Base-by-base conservation (phyloP, 2,888 invertebrate species). In the Patella ulyssiponensis region DNA sequence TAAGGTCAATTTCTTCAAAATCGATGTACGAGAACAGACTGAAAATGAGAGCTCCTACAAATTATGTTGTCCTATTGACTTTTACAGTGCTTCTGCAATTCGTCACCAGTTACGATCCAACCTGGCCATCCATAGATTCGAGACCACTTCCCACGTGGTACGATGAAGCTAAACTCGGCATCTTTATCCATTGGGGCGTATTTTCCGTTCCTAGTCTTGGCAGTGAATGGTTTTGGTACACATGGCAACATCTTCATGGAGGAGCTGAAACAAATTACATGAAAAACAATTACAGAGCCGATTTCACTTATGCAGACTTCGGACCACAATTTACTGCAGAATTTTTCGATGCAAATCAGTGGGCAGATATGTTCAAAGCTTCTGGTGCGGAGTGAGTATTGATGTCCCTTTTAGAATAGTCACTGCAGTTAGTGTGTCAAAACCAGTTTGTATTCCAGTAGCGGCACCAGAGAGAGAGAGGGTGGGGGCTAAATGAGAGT, bases 131-230 rank as follows among this genome's bases (percentile, higher is more conserved):
- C 90, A 92, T 98, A 85, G 98, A 98, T 88, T 93, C 93, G 17
- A 93, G 98, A 75, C 96, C 96, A 0, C 89, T 98, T 76, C 98
- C 98, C 0, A 81, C 90, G 3, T 98, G 98, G 98, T 98, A 96
- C 90, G 97, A 98, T 89, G 93, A 95, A 76, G 96, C 95, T 0
- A 98, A 98, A 93, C 92, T 97, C 82, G 98, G 98, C 3, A 97
- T 98, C 85, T 98, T 98, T 88, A 92, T 98, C 69, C 98, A 98
- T 89, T 98, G 97, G 96, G 98, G 98, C 0, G 96, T 98, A 0
- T 98, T 95, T 89, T 95, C 96, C 0, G 98, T 98, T 15, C 98
- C 97, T 0, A 95, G 96, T 89, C 96, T 95, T 91, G 94, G 94
- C 0, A 94, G 95, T 0, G 90, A 88, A 73, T 91, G 90, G 91